phyloP scores from a whole-genome alignment of 2,888 invertebrate genomes.

The Drosophila demipolita region DNA sequence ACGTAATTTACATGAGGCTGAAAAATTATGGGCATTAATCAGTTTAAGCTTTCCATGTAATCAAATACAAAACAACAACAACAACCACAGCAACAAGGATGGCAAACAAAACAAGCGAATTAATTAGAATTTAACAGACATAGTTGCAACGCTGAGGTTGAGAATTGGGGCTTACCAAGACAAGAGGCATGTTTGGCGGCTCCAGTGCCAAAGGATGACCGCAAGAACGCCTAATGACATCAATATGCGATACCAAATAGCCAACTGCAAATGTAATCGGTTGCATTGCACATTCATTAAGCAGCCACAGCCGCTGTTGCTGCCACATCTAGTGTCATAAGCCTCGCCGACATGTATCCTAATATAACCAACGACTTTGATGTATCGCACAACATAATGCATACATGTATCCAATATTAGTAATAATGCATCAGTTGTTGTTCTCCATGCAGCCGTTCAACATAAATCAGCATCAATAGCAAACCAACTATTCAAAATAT shows the following conservation, averaged over 20 bases:
- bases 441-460: background rate
- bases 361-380: constrained; percentile 29
- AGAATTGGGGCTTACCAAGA: background rate
- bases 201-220: constrained; percentile 32
- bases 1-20: constrained; percentile 34
- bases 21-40: constrained; percentile 65
- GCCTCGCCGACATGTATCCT: constrained; percentile 28
- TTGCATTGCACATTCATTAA: constrained; percentile 65
- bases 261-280: constrained; percentile 32
- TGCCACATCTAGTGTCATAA: constrained; percentile 27
- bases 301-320: constrained; percentile 50
- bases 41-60: constrained; percentile 53
- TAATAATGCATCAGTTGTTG: background rate
- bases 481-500: background rate
- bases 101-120: constrained; percentile 36
- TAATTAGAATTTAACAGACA: constrained; percentile 66
- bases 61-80: constrained; percentile 49
- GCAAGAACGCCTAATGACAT: constrained; percentile 53
- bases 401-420: constrained; percentile 15
- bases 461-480: background rate
- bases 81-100: constrained; percentile 15
- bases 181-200: background rate
- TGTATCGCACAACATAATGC: constrained; percentile 36
- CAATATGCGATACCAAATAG: constrained; percentile 38
- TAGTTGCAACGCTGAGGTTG: constrained; percentile 13